These are phyloP conservation scores for Cryptotis parvus DNA, from an alignment of 2,113 vertebrate species.

Conservation along the genomic window DNA sequence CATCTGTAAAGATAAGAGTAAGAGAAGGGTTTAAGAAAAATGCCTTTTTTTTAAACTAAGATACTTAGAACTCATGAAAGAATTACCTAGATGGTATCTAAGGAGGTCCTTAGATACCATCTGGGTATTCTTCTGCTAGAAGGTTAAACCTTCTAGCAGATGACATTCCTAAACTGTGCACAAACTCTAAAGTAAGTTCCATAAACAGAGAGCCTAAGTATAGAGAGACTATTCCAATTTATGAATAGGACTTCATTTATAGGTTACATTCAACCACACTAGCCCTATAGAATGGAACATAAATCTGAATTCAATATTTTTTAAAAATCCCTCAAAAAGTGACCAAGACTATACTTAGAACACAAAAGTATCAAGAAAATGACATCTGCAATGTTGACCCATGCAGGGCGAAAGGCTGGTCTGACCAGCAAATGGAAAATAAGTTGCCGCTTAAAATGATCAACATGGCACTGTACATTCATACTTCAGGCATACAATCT, in stretches of 20 bases:
- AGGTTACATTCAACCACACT: slow-evolving; percentile 15
- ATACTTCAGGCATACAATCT: slow-evolving; percentile 15
- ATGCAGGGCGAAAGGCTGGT: no score
- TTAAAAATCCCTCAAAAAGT: not conserved
- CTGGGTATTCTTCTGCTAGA: no score
- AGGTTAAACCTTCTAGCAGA: no score
- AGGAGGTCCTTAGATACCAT: no score
- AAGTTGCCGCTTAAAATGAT: slow-evolving; percentile 32
- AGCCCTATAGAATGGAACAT: not conserved
- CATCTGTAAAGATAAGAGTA: not conserved
- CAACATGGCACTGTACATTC: slow-evolving; percentile 45
- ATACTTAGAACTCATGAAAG: not conserved
- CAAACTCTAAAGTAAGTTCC: not conserved
- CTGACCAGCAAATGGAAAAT: slow-evolving; percentile 21
- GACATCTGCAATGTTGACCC: not conserved
- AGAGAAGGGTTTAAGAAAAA: not conserved
- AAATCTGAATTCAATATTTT: not conserved
- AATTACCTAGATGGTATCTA: not conserved
- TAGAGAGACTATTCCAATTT: not conserved
- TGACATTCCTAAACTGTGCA: not conserved
- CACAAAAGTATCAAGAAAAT: slow-evolving; percentile 25
- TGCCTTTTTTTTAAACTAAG: not conserved
- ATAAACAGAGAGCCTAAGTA: not conserved
- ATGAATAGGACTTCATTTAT: not conserved
- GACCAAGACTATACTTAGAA: not conserved